phyloP scores from a whole-genome alignment of 1,140 invertebrate genomes.

The Phenacoccus solenopsis region DNA sequence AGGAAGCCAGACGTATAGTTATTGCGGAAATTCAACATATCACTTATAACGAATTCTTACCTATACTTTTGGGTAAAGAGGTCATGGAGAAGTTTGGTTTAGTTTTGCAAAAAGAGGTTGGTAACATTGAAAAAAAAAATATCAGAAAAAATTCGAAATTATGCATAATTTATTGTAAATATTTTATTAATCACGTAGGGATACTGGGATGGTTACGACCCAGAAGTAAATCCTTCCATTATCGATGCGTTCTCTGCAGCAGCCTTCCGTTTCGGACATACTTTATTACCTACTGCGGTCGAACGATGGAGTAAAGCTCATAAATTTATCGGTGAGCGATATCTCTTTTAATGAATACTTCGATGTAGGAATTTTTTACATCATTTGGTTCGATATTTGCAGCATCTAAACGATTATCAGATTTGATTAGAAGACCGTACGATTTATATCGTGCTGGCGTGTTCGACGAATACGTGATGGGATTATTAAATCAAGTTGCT shows the following conservation, averaged over 20 bases:
- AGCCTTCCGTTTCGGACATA: constrained; percentile 82
- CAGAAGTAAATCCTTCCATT: constrained; percentile 45
- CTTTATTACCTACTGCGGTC: constrained; percentile 41
- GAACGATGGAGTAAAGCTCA: constrained; percentile 66
- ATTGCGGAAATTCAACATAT: constrained; percentile 87
- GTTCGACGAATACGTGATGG: constrained; percentile 84
- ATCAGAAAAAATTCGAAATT: neutral
- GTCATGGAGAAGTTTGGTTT: constrained; percentile 85
- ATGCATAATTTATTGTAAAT: neutral
- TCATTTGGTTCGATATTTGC: constrained; percentile 23
- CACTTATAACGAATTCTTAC: constrained; percentile 88
- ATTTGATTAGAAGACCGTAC: constrained; percentile 74
- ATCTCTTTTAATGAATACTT: neutral
- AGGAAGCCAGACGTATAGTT: constrained; percentile 75
- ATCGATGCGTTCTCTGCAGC: constrained; percentile 59
- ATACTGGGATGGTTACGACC: constrained; percentile 75
- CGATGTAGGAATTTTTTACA: neutral
- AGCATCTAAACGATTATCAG: constrained; percentile 77
- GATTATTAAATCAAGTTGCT: constrained; percentile 84
- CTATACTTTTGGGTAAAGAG: constrained; percentile 82
- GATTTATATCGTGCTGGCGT: constrained; percentile 82
- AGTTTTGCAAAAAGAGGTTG: constrained; percentile 65
- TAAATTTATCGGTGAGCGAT: constrained; percentile 69
- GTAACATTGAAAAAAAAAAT: too few species aligned
- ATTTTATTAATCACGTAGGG: constrained; percentile 38